Evolutionary conservation across 2,113 vertebrate species (phyloP).

Genomic region (Trachemys scripta): DNA sequence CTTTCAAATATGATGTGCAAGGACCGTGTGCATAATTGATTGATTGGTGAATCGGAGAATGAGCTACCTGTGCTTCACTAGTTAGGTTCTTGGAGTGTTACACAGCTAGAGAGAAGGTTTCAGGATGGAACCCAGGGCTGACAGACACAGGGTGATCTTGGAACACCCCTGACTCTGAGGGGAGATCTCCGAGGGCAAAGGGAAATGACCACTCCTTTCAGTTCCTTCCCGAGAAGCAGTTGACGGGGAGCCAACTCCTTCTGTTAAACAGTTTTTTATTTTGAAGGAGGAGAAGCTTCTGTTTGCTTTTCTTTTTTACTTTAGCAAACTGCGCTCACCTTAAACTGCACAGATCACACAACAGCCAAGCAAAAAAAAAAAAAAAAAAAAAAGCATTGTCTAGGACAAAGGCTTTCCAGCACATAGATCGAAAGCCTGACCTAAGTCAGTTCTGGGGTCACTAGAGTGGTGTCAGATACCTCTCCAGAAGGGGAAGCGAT

Average conservation of each 20-base stretch:
- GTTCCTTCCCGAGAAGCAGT: not conserved
- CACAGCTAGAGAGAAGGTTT: not conserved
- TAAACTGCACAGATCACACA: not conserved
- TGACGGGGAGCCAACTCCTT: not conserved
- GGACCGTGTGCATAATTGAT: conserved; percentile 21
- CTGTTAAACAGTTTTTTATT: not conserved
- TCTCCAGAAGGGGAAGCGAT: not conserved
- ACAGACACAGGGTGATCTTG: not conserved
- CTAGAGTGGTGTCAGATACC: not conserved
- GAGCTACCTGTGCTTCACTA: conserved; percentile 30
- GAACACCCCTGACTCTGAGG: not conserved
- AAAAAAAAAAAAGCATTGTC: too few species aligned
- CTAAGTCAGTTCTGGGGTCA: not conserved
- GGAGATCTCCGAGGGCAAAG: not conserved
- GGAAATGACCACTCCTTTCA: not conserved
- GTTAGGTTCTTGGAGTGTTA: not conserved
- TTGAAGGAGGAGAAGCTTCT: not conserved
- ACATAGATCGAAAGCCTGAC: accelerated
- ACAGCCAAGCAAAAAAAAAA: not conserved
- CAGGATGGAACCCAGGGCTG: not conserved
- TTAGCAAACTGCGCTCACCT: not conserved
- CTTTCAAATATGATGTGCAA: conserved; percentile 41
- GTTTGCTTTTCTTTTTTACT: not conserved
- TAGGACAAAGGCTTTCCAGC: not conserved
- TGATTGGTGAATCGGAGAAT: conserved; percentile 14